Evolutionary conservation across 2,113 vertebrate genomes (phyloP).

Genomic region (Periophthalmodon schlosseri): DNA sequence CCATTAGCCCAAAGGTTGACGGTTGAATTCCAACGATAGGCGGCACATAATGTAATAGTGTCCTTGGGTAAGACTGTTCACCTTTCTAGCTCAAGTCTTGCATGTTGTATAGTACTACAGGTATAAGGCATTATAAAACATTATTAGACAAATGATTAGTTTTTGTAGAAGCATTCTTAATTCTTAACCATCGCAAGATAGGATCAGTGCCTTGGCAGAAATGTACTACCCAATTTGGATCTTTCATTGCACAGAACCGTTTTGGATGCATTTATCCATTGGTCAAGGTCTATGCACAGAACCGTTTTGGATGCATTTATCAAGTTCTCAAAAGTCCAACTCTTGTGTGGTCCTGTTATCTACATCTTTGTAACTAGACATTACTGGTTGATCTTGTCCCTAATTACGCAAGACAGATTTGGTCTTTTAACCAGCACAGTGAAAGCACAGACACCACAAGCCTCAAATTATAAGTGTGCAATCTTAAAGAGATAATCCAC

Average conservation of each 20-base stretch:
- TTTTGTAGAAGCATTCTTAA: no score
- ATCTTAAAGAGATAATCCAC: conserved; percentile 37
- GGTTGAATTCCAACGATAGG: no score
- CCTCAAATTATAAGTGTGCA: conserved; percentile 40
- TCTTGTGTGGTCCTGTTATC: conserved; percentile 9
- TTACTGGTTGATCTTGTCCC: neutral
- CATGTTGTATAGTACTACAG: no score
- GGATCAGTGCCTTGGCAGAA: neutral
- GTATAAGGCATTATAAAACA: neutral
- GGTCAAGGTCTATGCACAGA: no score
- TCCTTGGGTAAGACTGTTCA: no score
- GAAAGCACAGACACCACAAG: conserved; percentile 23
- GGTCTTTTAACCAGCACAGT: conserved; percentile 5
- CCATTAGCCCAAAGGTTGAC: no score
- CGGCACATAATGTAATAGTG: no score
- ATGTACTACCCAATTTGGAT: neutral
- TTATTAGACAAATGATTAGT: no score
- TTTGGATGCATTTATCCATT: conserved; percentile 16
- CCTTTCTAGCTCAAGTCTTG: no score
- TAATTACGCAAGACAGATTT: conserved; percentile 5
- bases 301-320: conserved; percentile 18
- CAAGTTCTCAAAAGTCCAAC: neutral
- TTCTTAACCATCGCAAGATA: no score
- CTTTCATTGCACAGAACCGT: neutral
- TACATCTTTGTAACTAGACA: neutral